Conservation (phyloP, 2,888 invertebrate genomes). For the Steinernema hermaphroditum region DNA sequence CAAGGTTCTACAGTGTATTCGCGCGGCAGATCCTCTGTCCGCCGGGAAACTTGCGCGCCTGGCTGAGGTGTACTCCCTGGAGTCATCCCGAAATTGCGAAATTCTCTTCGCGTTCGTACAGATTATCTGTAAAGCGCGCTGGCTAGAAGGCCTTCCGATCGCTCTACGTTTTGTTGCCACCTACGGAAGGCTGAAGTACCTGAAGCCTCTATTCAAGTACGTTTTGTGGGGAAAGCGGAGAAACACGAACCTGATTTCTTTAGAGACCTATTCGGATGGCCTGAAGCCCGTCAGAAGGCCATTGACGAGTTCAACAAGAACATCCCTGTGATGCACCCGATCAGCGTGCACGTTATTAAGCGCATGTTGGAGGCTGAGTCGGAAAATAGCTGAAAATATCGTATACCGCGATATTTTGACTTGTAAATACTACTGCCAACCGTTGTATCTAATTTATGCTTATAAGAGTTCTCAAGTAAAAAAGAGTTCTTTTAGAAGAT, state of each 20-base stretch:
- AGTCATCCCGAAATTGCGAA: slow-evolving; percentile 77
- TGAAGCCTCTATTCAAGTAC: slow-evolving; percentile 77
- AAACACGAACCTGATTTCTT: slow-evolving; percentile 22
- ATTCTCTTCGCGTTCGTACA: slow-evolving; percentile 72
- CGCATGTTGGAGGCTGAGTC: slow-evolving; percentile 40
- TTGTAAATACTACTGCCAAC: too few relatives aligned
- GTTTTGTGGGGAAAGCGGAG: not conserved
- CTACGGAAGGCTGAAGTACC: slow-evolving; percentile 88
- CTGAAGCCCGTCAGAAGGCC: slow-evolving; percentile 46
- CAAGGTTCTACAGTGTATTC: slow-evolving; percentile 44
- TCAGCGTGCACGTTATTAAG: slow-evolving; percentile 55
- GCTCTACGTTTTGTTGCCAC: slow-evolving; percentile 80
- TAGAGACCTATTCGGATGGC: slow-evolving; percentile 60
- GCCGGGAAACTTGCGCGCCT: slow-evolving; percentile 72
- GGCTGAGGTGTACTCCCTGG: slow-evolving; percentile 75
- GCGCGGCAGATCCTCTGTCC: slow-evolving; percentile 32
- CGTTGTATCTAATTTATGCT: too few relatives aligned
- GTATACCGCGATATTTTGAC: too few relatives aligned
- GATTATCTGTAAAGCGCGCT: slow-evolving; percentile 73
- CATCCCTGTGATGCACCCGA: slow-evolving; percentile 59
- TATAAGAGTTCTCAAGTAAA: too few relatives aligned
- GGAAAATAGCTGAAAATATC: not conserved
- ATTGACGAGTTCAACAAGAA: slow-evolving; percentile 54
- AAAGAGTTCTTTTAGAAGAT: too few relatives aligned
- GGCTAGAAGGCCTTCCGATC: slow-evolving; percentile 74